Base-by-base conservation (phyloP, 2,797 vertebrate genomes). In the Gambusia yucatana region DNA sequence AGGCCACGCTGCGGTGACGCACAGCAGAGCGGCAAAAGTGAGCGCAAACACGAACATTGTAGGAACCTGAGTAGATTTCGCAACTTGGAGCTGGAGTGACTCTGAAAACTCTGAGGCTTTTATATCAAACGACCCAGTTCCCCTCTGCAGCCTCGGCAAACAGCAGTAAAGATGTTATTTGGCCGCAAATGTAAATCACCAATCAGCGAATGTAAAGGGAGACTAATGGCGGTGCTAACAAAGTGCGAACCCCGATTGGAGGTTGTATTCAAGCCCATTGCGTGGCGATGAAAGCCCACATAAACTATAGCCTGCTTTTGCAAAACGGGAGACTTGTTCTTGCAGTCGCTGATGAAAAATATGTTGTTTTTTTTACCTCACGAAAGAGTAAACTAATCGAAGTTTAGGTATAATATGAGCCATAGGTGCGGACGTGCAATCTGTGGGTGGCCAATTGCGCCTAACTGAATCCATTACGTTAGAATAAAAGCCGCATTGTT, bases 211-310 rank as follows among this genome's bases (percentile, higher is more conserved):
- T 95, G 93, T 94, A 96, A 96, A 96, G 95, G 95, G 91, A 84
- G 94, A 92, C 90, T 96, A 96, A 97, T 96, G 94, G 96, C 90
- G 88, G 13, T 81, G 95, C 95, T 97, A 97, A 97, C 95, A 95
- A 97, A 96, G 97, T 97, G 97, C 86, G 88, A 98, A 96, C 90
- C 41, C 80, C 86, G 84, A 91, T 82, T 88, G 91, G 74, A 85
- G 90, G 86, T 92, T 83, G 88, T 7, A 88, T 88, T 82, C 90
- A 84, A 44, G 77, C 46, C 82, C 73, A 82, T 90, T 91, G 86
- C 90, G 85, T 94, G 89, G 86, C 84, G 89, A 86, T 78, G 85
- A 89, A 81, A 25, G 36, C 28, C 87, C 84, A 87, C 91, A 93
- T 91, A 87, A 90, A 91, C 86, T 83, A 33, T 48, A 73, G 61